Evolutionary conservation across 1,140 invertebrate species (phyloP).

Genomic region (Xylocopa sonorina): DNA sequence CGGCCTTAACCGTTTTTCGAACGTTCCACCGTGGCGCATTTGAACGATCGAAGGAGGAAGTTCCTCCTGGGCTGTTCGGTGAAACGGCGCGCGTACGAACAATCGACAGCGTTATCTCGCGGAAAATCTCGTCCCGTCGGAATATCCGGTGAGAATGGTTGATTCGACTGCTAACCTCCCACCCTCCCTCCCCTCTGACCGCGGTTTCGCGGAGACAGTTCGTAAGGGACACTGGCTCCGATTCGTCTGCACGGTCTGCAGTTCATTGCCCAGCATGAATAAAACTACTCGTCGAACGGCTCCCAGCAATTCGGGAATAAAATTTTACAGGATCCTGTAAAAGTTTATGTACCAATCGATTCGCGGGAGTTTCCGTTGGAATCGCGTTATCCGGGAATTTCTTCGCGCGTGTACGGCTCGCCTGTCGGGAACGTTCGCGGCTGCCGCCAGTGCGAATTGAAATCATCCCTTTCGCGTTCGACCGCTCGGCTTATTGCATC

Average conservation of each 20-base stretch:
- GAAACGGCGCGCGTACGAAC: constrained; percentile 48
- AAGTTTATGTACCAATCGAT: constrained; percentile 21
- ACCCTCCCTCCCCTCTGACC: not conserved
- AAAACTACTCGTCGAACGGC: constrained; percentile 22
- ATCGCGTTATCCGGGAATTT: not conserved
- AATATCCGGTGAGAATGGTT: constrained; percentile 49
- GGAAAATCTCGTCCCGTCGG: constrained; percentile 49
- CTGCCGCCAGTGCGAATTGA: not conserved
- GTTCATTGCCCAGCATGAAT: constrained; percentile 53
- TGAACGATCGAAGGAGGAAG: not conserved
- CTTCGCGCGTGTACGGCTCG: no score
- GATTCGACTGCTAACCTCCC: constrained; percentile 49
- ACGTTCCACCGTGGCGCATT: constrained; percentile 22
- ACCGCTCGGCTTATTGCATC: no score
- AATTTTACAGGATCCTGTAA: constrained; percentile 4
- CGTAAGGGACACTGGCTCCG: not conserved
- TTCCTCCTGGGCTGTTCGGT: not conserved
- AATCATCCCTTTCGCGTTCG: no score
- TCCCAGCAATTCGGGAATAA: constrained; percentile 37
- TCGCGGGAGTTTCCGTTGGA: not conserved
- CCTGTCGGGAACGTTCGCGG: not conserved
- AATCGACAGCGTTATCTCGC: constrained; percentile 58
- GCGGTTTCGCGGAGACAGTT: constrained; percentile 46
- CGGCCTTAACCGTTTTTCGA: constrained; percentile 46
- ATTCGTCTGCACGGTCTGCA: constrained; percentile 33